Evolutionary conservation across 2,113 vertebrate species (phyloP).

Genomic region (Chaetura pelagica): DNA sequence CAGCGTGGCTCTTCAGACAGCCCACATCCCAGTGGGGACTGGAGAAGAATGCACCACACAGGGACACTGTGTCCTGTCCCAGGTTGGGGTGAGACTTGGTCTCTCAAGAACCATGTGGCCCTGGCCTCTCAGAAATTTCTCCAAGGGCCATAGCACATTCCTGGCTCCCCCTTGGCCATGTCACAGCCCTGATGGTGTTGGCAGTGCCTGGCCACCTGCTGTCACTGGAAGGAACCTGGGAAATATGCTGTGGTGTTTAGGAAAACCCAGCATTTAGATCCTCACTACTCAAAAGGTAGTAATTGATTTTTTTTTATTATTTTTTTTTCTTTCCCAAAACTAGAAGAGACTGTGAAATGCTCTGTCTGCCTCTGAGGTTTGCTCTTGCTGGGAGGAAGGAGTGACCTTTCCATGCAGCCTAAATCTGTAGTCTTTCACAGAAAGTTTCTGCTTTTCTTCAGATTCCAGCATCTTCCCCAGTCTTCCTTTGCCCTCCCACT

Average conservation of each 20-base stretch:
- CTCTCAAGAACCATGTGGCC: fast-evolving
- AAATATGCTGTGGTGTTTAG: not conserved
- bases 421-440: conserved; percentile 1
- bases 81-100: not conserved
- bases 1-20: not conserved
- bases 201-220: not conserved
- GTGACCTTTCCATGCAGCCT: not conserved
- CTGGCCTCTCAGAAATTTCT: not conserved
- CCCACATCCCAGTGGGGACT: fast-evolving
- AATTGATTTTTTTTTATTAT: not conserved
- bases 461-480: not conserved
- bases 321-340: not conserved
- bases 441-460: conserved; percentile 58
- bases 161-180: not conserved
- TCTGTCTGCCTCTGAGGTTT: not conserved
- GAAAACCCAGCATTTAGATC: not conserved
- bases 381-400: conserved; percentile 12
- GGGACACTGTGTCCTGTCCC: not conserved
- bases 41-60: fast-evolving
- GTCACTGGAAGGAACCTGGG: not conserved
- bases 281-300: not conserved
- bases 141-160: fast-evolving
- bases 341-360: not conserved
- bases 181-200: not conserved
- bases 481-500: not conserved